Evolutionary conservation across 2,888 invertebrate species (phyloP), one percentile per base, ranked within the genome.

Genomic region (Euproctis similis): DNA sequence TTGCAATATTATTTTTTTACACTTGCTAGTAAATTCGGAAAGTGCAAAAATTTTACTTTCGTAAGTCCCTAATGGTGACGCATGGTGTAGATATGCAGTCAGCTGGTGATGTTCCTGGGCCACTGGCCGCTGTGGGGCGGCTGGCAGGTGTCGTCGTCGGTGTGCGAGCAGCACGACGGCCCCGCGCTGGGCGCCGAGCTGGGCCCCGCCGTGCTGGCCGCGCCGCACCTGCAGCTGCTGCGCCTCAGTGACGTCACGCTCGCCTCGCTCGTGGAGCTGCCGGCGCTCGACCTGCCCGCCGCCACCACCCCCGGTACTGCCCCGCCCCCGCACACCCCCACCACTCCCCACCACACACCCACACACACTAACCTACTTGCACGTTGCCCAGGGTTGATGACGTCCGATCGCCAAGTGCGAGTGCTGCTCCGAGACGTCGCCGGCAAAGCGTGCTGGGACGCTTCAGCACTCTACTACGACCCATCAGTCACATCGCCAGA

Each of bases 401-500:
- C 94, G 0, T 93, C 93, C 3, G 90, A 91, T 48, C 92, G 92
- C 25, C 92, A 93, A 86, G 94, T 95, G 30, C 87, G 98, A 17
- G 90, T 97, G 11, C 80, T 98, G 8, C 80, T 97, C 36, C 87
- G 98, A 5, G 97, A 97, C 77, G 86, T 97, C 30, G 92, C 94
- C 14, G 97, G 98, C 26, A 98, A 97, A 80, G 94, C 95, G 26
- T 95, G 95, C 54, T 98, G 98, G 97, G 97, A 98, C 75, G 95
- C 95, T 19, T 94, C 96, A 1, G 93, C 96, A 34, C 85, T 98
- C 1, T 95, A 95, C 73, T 90, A 92, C 61, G 91, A 92, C 53
- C 92, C 93, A 0, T 82, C 86, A 1, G 59, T 62, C 14, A 54
- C 61, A 1, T 46, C 60, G 0, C 26, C 48, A 0, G 46, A 52